phyloP scores from a whole-genome alignment of 1,140 invertebrate species.

The Tigriopus japonicus region DNA sequence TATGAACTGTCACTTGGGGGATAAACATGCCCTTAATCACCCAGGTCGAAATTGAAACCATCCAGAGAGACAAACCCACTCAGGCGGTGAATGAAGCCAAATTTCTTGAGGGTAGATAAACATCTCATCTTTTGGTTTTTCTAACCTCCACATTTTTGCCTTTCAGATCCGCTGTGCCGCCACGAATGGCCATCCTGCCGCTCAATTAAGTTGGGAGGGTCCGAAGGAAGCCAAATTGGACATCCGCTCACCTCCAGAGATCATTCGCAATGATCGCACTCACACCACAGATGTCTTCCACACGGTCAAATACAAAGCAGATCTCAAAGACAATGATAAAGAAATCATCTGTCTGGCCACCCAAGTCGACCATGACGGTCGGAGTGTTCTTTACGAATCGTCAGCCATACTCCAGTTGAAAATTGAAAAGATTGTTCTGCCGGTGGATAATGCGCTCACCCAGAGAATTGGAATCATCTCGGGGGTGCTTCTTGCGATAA shows the following conservation, averaged over 20 bases:
- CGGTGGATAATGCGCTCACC: background rate
- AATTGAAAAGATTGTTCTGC: slow-evolving; percentile 4
- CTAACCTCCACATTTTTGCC: too few species aligned
- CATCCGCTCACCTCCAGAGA: background rate
- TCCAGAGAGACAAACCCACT: too few species aligned
- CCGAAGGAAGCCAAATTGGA: background rate
- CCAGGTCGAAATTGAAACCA: too few species aligned
- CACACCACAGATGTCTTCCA: background rate
- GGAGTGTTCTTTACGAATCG: slow-evolving; percentile 4
- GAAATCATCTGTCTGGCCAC: background rate
- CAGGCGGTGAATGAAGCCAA: too few species aligned
- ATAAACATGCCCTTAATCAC: too few species aligned
- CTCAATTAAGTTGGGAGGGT: background rate
- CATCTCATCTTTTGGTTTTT: too few species aligned
- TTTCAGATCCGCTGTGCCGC: slow-evolving; percentile 4
- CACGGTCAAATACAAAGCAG: slow-evolving; percentile 1
- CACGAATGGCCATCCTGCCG: slow-evolving; percentile 1
- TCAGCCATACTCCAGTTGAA: background rate
- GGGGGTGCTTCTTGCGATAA: slow-evolving; percentile 3
- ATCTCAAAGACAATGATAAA: slow-evolving; percentile 1
- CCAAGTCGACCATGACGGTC: slow-evolving; percentile 9
- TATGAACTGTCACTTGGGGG: too few species aligned
- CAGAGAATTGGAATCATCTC: slow-evolving; percentile 10
- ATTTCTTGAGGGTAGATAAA: too few species aligned
- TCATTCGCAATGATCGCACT: background rate